A percentile compares a stretch with the other conserved stretches of the same genome.
Evolutionary conservation across 2,113 vertebrate genomes (phyloP).

Genomic region (Hydrochoerus hydrochaeris): DNA sequence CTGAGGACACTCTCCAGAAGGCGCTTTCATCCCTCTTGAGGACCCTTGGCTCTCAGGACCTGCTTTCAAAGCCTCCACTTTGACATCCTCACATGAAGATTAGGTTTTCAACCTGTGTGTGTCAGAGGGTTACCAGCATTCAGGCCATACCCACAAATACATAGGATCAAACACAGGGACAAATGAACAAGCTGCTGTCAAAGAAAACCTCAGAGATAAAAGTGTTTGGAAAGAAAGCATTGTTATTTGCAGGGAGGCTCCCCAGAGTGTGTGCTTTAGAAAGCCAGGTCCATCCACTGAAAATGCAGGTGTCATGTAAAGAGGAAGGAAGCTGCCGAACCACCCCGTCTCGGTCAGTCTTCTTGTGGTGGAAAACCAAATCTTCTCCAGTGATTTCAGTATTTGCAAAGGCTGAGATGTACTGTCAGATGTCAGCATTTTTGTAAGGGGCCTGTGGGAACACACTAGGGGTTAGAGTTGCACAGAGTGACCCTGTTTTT

Average conservation of each 20-base stretch:
- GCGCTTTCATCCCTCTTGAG: neutral
- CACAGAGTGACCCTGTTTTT: neutral
- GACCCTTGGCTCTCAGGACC: neutral
- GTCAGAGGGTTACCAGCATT: neutral
- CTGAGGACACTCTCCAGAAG: neutral
- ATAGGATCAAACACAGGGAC: neutral
- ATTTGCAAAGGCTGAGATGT: neutral
- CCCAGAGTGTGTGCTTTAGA: neutral
- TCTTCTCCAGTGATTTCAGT: neutral
- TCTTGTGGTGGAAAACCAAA: neutral
- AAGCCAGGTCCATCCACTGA: neutral
- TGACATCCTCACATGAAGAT: neutral
- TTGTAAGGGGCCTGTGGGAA: neutral
- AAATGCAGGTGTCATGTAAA: constrained; percentile 9
- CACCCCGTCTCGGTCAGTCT: neutral
- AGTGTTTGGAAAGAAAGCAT: neutral
- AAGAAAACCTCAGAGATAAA: constrained; percentile 22
- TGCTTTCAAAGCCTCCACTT: neutral
- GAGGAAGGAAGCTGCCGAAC: neutral
- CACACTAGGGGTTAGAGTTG: neutral
- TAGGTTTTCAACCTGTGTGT: neutral
- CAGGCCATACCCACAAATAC: neutral
- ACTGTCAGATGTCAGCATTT: neutral
- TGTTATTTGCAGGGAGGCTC: neutral
- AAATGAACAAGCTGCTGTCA: neutral